Conservation (phyloP, 2,113 vertebrate genomes). For the Pao palembangensis region DNA sequence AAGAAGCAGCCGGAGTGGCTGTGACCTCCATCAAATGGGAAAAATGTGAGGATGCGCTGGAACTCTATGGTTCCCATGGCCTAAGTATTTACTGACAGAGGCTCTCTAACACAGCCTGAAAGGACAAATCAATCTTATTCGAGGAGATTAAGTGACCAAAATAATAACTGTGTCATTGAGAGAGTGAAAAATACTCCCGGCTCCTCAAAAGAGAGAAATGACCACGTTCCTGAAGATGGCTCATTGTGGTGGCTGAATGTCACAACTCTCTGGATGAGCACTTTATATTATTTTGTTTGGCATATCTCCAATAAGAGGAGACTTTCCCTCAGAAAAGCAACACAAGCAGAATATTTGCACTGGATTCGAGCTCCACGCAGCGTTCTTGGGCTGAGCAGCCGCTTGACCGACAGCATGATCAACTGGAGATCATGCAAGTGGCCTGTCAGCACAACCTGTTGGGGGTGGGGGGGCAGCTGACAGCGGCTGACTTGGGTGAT, state of each 20-base stretch:
- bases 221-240: constrained; percentile 59
- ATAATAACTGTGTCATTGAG: constrained; percentile 73
- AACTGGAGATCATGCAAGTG: constrained; percentile 58
- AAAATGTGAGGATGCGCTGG: constrained; percentile 60
- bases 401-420: constrained; percentile 66
- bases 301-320: constrained; percentile 23
- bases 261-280: constrained; percentile 52
- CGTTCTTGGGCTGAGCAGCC: constrained; percentile 6
- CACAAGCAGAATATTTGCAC: not conserved
- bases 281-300: constrained; percentile 45
- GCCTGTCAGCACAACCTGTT: constrained; percentile 67
- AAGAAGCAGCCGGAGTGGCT: constrained; percentile 56
- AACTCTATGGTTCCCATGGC: constrained; percentile 68
- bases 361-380: not conserved
- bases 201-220: constrained; percentile 57
- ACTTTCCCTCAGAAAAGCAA: not conserved
- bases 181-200: constrained; percentile 36
- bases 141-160: constrained; percentile 74
- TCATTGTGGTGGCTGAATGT: constrained; percentile 58
- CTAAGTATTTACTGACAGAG: constrained; percentile 54
- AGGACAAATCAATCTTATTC: constrained; percentile 75
- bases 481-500: constrained; percentile 64
- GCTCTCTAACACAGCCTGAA: constrained; percentile 61
- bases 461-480: constrained; percentile 8
- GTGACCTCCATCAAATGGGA: constrained; percentile 68